Conservation (phyloP, 2,888 invertebrate species). For the Calameuta filiformis region DNA sequence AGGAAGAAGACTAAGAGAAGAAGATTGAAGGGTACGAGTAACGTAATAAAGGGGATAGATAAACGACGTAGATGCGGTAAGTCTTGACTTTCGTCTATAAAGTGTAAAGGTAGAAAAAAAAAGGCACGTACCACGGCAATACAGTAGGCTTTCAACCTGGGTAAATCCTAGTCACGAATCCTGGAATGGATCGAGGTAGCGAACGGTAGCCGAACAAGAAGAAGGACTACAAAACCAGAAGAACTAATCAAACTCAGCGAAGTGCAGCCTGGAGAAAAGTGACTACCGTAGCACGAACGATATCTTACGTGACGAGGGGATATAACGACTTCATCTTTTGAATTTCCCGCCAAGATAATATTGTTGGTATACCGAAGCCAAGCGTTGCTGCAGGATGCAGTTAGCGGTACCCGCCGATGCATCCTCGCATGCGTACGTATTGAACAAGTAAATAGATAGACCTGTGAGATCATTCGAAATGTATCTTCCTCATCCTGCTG, state of each 20-base stretch:
- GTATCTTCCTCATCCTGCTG: not conserved
- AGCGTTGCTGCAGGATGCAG: not conserved
- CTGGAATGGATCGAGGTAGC: not conserved
- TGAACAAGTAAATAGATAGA: not conserved
- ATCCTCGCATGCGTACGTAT: not conserved
- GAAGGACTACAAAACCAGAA: slow-evolving; percentile 25
- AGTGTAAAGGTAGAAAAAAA: not conserved
- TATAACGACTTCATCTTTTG: not conserved
- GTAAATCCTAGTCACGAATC: slow-evolving; percentile 2
- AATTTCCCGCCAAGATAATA: not conserved
- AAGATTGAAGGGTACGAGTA: not conserved
- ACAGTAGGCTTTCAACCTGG: not conserved
- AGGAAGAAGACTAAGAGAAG: not conserved
- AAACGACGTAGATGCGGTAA: not conserved
- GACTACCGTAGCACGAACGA: not conserved
- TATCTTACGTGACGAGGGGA: not conserved
- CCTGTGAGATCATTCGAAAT: not conserved
- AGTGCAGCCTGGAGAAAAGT: slow-evolving; percentile 24
- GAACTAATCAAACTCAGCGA: slow-evolving; percentile 37
- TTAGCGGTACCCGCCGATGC: not conserved
- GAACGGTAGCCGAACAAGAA: not conserved
- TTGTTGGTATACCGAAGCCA: not conserved
- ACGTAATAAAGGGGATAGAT: not conserved
- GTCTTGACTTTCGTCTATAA: not conserved
- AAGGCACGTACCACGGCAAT: not conserved